Percentiles rank a stretch among this genome's conserved stretches.
phyloP scores from a whole-genome alignment of 2,113 vertebrate species.

The Emydocephalus ijimae region DNA sequence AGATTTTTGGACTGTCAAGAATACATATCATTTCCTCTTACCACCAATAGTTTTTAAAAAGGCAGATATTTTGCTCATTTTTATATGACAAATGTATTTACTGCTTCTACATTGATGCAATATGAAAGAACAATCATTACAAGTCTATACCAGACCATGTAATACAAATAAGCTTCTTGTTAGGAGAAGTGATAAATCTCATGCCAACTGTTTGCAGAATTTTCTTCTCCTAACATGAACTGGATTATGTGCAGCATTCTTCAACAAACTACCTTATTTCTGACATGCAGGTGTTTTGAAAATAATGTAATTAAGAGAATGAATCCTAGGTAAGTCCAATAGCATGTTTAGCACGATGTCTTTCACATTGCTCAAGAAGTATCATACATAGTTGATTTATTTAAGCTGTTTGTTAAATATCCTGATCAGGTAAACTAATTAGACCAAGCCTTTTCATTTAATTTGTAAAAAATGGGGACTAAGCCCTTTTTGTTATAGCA shows the following conservation, averaged over 20 bases:
- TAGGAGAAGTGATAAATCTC: neutral
- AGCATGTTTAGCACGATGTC: neutral
- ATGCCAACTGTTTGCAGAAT: neutral
- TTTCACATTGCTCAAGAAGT: neutral
- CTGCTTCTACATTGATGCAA: neutral
- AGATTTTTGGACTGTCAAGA: neutral
- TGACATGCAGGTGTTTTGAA: neutral
- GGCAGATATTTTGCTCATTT: neutral
- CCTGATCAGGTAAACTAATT: neutral
- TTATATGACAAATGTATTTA: neutral
- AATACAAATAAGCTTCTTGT: neutral
- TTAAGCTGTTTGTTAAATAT: neutral
- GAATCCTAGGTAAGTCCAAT: conserved; percentile 10
- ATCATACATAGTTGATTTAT: neutral
- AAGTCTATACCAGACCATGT: neutral
- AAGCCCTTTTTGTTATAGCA: neutral
- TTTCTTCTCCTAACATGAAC: neutral
- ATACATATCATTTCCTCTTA: neutral
- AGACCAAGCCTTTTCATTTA: neutral
- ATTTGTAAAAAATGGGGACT: neutral
- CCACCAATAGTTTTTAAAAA: neutral
- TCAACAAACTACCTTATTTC: neutral
- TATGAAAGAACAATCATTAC: neutral
- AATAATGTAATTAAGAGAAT: neutral
- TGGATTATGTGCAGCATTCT: neutral